Conservation (phyloP, 2,888 invertebrate species). For the Limnephilus rhombicus region DNA sequence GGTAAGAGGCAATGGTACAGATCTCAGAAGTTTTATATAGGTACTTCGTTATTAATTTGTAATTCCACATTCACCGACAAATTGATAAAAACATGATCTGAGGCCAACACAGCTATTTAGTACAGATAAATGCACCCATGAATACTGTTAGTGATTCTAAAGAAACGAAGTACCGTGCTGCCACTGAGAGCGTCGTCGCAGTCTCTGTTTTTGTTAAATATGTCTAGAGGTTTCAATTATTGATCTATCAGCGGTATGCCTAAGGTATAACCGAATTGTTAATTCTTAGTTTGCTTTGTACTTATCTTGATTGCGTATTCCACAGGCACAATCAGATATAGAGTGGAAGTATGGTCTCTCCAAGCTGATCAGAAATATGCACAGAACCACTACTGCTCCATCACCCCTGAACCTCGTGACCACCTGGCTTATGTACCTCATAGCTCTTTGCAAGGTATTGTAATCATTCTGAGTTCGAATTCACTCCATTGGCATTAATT, state of each 20-base stretch:
- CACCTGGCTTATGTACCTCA: conserved; percentile 93
- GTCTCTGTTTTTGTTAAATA: neutral
- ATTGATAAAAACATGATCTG: too few relatives aligned
- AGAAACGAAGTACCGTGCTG: neutral
- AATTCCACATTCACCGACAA: too few relatives aligned
- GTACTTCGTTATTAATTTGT: too few relatives aligned
- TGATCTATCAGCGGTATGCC: neutral
- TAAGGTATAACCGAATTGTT: neutral
- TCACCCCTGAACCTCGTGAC: conserved; percentile 98
- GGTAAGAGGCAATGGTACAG: too few relatives aligned
- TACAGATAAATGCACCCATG: neutral
- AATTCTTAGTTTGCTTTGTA: neutral
- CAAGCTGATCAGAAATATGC: conserved; percentile 99
- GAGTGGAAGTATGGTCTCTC: conserved; percentile 99
- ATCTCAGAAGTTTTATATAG: too few relatives aligned
- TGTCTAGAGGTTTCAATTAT: neutral
- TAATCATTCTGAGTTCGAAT: neutral
- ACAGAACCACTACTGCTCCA: conserved; percentile 97
- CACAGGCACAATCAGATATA: conserved; percentile 98
- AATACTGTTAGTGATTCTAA: neutral
- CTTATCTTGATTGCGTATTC: conserved; percentile 59
- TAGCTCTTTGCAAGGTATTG: conserved; percentile 86
- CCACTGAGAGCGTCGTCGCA: neutral
- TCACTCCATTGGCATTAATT: neutral
- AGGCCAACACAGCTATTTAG: too few relatives aligned